Evolutionary conservation across 2,797 vertebrate species (phyloP).

Genomic region (Toxotes lorentzi): DNA sequence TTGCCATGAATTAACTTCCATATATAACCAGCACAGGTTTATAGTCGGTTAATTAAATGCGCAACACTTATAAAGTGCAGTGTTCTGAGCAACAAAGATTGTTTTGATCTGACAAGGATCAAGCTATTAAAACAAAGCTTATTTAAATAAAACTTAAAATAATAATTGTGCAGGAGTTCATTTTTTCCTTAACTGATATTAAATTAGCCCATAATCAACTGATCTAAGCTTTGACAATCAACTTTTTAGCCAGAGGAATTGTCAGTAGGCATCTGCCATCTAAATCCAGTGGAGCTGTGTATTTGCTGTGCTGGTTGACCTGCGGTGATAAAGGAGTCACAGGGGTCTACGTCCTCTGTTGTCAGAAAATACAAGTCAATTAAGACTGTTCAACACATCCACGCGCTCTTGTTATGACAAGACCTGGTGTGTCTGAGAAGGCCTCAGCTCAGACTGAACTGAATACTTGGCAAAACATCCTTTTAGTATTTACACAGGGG

Average conservation of each 20-base stretch:
- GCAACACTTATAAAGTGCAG: background rate
- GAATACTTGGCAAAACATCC: slow-evolving; percentile 59
- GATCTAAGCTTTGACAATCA: background rate
- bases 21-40: background rate
- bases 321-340: background rate
- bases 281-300: background rate
- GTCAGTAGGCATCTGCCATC: background rate
- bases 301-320: slow-evolving; percentile 14
- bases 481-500: slow-evolving; percentile 58
- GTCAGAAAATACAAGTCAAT: slow-evolving; percentile 45
- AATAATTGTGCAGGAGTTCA: background rate
- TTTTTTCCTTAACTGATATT: background rate
- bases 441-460: slow-evolving; percentile 19
- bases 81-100: background rate
- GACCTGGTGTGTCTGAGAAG: slow-evolving; percentile 28
- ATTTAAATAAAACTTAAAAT: background rate
- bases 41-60: background rate
- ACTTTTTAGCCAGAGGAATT: background rate
- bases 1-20: background rate
- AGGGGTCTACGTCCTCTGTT: slow-evolving; percentile 24
- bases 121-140: background rate
- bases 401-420: slow-evolving; percentile 59
- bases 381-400: slow-evolving; percentile 31
- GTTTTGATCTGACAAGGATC: background rate
- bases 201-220: background rate